Conservation (phyloP, 2,797 vertebrate species). For the Amblyopsis hoosieri region DNA sequence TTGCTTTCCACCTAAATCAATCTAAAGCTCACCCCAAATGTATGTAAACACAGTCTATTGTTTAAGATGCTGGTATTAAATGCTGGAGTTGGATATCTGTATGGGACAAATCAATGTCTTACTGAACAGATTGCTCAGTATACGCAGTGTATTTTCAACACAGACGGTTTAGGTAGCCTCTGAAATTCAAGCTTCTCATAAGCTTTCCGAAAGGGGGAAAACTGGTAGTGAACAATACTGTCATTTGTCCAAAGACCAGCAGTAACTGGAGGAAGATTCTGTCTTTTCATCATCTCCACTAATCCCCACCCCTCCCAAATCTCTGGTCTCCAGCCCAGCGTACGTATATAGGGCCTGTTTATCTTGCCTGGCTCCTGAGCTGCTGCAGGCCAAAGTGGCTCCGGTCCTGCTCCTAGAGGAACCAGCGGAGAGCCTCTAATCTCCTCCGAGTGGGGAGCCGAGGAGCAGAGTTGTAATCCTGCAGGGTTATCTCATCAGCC, state of each 20-base stretch:
- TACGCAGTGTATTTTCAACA: too few species aligned
- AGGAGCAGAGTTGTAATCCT: constrained; percentile 74
- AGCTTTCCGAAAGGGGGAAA: too few species aligned
- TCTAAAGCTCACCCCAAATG: too few species aligned
- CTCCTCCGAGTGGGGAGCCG: constrained; percentile 52
- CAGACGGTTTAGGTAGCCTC: too few species aligned
- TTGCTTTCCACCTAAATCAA: too few species aligned
- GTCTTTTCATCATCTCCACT: constrained; percentile 31
- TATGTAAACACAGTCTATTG: too few species aligned
- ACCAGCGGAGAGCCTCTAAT: constrained; percentile 64
- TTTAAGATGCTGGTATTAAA: too few species aligned
- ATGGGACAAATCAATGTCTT: too few species aligned
- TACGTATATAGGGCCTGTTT: constrained; percentile 34
- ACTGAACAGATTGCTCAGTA: too few species aligned
- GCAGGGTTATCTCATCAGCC: constrained; percentile 79
- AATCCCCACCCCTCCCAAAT: constrained; percentile 45
- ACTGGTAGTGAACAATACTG: not conserved
- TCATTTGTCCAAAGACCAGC: constrained; percentile 1
- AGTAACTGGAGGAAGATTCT: constrained; percentile 30
- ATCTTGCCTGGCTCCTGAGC: constrained; percentile 30
- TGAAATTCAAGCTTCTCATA: too few species aligned
- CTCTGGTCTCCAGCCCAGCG: constrained; percentile 53
- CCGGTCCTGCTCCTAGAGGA: constrained; percentile 74
- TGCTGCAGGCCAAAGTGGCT: constrained; percentile 67
- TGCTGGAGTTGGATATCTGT: too few species aligned